Evolutionary conservation across 2,113 vertebrate species (phyloP).

Genomic region (Nipponia nippon): DNA sequence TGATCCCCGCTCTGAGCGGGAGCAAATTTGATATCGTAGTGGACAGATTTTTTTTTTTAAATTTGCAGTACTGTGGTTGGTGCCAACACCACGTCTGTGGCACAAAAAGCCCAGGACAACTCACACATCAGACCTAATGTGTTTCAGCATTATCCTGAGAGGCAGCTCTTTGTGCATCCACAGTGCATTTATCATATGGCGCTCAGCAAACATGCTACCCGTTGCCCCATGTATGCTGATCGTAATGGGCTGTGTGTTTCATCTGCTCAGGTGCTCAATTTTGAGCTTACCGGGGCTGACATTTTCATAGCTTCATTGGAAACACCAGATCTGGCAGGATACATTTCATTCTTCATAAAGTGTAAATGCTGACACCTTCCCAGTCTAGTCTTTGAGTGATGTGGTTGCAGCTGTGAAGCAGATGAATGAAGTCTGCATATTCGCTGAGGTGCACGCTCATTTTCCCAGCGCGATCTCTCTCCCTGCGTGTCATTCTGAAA

Average conservation of each 20-base stretch:
- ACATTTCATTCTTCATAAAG: background rate
- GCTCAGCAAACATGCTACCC: accelerated
- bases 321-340: background rate
- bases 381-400: accelerated
- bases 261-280: background rate
- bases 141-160: background rate
- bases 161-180: background rate
- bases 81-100: accelerated
- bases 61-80: accelerated
- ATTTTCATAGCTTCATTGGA: background rate
- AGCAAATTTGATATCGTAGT: accelerated
- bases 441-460: accelerated
- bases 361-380: background rate
- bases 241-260: background rate
- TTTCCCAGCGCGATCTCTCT: background rate
- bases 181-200: accelerated
- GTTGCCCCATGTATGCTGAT: accelerated
- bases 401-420: background rate
- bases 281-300: background rate
- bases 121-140: accelerated
- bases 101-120: background rate
- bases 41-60: background rate
- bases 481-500: accelerated
- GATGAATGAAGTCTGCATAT: background rate
- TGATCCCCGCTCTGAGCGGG: background rate